A percentile compares a stretch with the other conserved stretches of the same genome.
Evolutionary conservation across 2,888 invertebrate species (phyloP).

Genomic region (Neoitamus cyanurus): DNA sequence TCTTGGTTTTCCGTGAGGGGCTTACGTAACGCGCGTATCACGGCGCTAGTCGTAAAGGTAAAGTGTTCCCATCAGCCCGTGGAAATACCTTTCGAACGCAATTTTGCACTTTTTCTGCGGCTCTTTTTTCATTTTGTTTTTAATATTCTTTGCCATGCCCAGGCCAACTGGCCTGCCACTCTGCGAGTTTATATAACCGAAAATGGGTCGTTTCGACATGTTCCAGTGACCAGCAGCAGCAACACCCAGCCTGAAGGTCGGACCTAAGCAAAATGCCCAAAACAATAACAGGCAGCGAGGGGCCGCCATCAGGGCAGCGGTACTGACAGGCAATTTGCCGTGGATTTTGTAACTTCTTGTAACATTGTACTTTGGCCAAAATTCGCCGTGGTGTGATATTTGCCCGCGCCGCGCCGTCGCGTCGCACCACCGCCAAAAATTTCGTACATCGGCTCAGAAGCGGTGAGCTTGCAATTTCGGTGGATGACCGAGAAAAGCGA

Average conservation of each 20-base stretch:
- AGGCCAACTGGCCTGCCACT: background rate
- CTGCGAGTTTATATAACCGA: background rate
- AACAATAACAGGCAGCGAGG: conserved; percentile 8
- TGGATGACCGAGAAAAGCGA: conserved; percentile 34
- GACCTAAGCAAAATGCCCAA: conserved; percentile 21
- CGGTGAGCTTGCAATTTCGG: conserved; percentile 26
- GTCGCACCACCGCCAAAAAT: background rate
- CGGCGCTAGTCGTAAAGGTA: background rate
- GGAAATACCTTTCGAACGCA: background rate
- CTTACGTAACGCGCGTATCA: background rate
- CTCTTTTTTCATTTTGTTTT: background rate
- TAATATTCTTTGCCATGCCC: background rate
- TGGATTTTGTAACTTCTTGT: conserved; percentile 29
- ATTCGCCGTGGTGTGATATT: conserved; percentile 11
- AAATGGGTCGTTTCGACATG: conserved; percentile 34
- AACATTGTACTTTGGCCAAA: conserved; percentile 35
- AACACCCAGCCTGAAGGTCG: conserved; percentile 20
- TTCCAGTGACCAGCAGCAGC: conserved; percentile 11
- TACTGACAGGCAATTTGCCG: conserved; percentile 5
- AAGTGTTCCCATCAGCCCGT: background rate
- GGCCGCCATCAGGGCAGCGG: background rate
- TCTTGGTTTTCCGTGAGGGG: background rate
- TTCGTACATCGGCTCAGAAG: background rate
- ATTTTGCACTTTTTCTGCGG: background rate
- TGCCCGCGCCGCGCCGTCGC: background rate